A percentile compares a stretch with the other conserved stretches of the same genome.
Evolutionary conservation across 2,797 vertebrate species (phyloP).

Genomic region (Forpus xanthops): DNA sequence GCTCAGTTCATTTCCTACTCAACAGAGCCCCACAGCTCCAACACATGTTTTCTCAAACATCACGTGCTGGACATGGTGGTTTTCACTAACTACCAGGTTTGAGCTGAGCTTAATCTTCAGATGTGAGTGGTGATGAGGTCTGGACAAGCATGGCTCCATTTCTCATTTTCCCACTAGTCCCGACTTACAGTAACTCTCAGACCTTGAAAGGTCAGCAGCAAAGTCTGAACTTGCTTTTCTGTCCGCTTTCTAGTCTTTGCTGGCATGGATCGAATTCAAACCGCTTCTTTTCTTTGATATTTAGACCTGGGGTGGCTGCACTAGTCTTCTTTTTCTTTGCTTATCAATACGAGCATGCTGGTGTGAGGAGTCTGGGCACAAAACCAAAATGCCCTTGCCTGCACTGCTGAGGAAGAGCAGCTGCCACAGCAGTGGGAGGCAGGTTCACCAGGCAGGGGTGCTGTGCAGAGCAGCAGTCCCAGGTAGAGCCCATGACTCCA

Average conservation of each 20-base stretch:
- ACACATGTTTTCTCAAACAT: rapidly evolving
- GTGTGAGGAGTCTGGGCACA: not conserved
- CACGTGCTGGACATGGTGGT: rapidly evolving
- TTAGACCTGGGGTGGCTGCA: not conserved
- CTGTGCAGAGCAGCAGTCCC: not conserved
- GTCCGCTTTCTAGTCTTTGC: not conserved
- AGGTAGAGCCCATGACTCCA: not conserved
- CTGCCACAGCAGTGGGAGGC: not conserved
- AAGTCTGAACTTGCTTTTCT: conserved; percentile 16
- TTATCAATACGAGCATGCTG: not conserved
- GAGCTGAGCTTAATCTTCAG: not conserved
- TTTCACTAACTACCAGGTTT: not conserved
- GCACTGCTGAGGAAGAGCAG: rapidly evolving
- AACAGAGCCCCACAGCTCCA: too few species aligned
- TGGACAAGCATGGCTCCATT: not conserved
- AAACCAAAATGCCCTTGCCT: not conserved
- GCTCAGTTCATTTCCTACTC: not conserved
- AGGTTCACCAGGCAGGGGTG: not conserved
- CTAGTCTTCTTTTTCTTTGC: not conserved
- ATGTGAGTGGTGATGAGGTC: rapidly evolving
- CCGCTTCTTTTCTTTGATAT: not conserved
- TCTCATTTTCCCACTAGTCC: not conserved
- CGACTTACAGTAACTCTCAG: not conserved
- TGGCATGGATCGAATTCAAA: not conserved
- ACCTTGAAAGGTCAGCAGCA: not conserved